phyloP scores from a whole-genome alignment of 1,140 invertebrate genomes.

The Planococcus citri region DNA sequence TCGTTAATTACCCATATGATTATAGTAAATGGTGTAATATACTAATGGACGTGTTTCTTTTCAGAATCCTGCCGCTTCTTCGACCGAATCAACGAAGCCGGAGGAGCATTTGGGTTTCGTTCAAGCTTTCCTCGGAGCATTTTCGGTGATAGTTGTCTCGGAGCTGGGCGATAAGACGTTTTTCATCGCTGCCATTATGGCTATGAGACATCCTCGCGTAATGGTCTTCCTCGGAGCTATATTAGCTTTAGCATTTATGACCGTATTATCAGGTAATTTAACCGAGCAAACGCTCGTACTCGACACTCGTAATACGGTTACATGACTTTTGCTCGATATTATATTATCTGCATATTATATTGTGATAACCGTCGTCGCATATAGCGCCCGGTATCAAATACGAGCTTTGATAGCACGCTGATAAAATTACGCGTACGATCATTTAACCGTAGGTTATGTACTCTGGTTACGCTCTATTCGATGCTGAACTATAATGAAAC shows the following conservation, averaged over 20 bases:
- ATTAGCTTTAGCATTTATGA: constrained; percentile 85
- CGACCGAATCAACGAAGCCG: not conserved
- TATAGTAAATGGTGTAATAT: no score
- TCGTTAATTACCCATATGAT: no score
- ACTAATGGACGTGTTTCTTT: not conserved
- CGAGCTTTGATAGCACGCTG: no score
- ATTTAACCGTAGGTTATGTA: no score
- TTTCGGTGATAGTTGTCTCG: constrained; percentile 93
- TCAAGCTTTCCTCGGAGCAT: constrained; percentile 85
- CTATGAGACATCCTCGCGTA: constrained; percentile 88
- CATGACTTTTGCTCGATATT: not conserved
- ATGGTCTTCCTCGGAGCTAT: constrained; percentile 91
- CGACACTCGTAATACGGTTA: not conserved
- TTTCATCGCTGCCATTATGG: constrained; percentile 99
- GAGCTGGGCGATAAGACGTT: constrained; percentile 99
- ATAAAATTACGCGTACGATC: no score
- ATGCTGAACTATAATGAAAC: not conserved
- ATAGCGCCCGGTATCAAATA: no score
- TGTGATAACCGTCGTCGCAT: no score
- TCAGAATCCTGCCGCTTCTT: not conserved
- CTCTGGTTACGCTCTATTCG: no score
- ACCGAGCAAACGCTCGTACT: not conserved
- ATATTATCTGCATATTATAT: no score
- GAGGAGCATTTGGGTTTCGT: constrained; percentile 54
- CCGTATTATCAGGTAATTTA: constrained; percentile 76